A percentile compares a stretch with the other conserved stretches of the same genome.
Conservation (phyloP, 1,140 invertebrate genomes). For the Augochlora pura region DNA sequence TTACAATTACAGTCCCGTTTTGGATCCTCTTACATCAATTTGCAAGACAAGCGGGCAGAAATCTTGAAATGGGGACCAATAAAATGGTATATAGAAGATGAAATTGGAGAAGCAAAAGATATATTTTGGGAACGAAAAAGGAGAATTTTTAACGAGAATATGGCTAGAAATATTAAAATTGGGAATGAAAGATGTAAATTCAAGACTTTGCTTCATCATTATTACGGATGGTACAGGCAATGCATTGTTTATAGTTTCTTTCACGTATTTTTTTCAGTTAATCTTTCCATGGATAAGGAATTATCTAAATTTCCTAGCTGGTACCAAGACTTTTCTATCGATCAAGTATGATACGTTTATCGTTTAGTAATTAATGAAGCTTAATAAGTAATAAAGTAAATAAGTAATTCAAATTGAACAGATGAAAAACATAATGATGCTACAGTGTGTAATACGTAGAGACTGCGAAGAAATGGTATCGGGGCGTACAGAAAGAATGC, state of each 20-base stretch:
- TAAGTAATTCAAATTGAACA: conserved; percentile 45
- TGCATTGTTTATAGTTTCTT: neutral
- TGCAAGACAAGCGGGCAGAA: neutral
- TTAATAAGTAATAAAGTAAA: conserved; percentile 14
- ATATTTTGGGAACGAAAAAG: conserved; percentile 37
- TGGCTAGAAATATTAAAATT: conserved; percentile 24
- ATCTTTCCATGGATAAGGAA: neutral
- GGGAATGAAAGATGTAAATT: conserved; percentile 49
- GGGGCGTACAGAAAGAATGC: conserved; percentile 57
- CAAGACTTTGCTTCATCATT: neutral
- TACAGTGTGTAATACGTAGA: conserved; percentile 66
- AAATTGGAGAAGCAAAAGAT: conserved; percentile 49
- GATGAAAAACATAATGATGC: conserved; percentile 60
- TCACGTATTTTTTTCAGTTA: conserved; percentile 5
- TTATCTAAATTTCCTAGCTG: conserved; percentile 61
- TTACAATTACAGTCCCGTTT: neutral
- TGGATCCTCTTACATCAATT: neutral
- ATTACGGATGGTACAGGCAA: neutral
- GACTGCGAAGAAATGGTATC: conserved; percentile 70
- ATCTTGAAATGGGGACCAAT: neutral
- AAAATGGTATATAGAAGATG: conserved; percentile 56
- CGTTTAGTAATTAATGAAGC: neutral
- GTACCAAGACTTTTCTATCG: conserved; percentile 75
- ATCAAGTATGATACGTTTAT: conserved; percentile 65
- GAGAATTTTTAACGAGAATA: conserved; percentile 18